Evolutionary conservation across 1,140 invertebrate genomes (phyloP), one percentile per base, ranked within the genome.

Genomic region (Drosophila yakuba): DNA sequence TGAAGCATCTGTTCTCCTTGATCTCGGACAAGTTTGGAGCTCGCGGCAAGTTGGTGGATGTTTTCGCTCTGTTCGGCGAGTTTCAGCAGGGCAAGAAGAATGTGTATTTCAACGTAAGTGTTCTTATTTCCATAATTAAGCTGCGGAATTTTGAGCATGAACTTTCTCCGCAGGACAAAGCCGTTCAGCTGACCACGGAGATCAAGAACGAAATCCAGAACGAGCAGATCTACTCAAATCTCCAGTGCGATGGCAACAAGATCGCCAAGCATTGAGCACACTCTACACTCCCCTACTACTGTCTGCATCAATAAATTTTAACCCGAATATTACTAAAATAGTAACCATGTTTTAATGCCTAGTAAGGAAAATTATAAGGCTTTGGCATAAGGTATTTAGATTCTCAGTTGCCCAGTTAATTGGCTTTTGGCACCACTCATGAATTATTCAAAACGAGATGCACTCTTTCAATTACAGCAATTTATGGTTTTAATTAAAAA

Each of bases 11-110:
- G 45, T 92, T 92, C 52, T 52, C 79, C 1, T 56, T 80, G 17
- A 69, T 92, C 32, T 91, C 91, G n/a, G 74, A 83, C 14, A 82
- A 84, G 43, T 92, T 92, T 10, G 91, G 91, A 8, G 75, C 72
- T 28, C 57, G 28, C 1, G 81, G 84, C 62, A 91, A 91, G 58
- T 38, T 84, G 25, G 68, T 86, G 20, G 91, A 92, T 80, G 92
- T 92, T 2, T 92, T 92, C 50, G 69, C 73, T 0, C 47, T 92
- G 17, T 92, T 92, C 38, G 81, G 76, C 1, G 59, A 78, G 35
- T 92, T 83, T 51, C 73, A 88, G 39, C 54, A 71, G 68, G 88
- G 74, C 54, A 44, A 82, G 23, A 54, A 71, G 35, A 73, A 92
- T 43, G 88, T 92, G 10, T 51, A 92, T 35, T 92, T 92, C 56